Evolutionary conservation across 1,140 invertebrate species (phyloP), one percentile per base, ranked within the genome.

Genomic region (Drosophila simulans): DNA sequence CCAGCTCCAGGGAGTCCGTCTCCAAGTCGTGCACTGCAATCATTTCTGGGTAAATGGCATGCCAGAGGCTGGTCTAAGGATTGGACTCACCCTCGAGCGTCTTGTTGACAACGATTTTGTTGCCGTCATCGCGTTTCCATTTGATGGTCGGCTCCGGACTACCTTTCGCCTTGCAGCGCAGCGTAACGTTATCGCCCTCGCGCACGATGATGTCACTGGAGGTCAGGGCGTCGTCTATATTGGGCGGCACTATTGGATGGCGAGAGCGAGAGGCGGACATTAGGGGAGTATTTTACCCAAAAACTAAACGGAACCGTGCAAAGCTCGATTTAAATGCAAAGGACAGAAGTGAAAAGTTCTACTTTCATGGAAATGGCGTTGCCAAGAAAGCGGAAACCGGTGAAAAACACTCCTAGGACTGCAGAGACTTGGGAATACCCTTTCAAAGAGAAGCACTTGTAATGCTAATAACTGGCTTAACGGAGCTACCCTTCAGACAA

Each of bases 151-250:
- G 97, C 77, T 95, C 94, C 31, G 97, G 98, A 86, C 96, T 97
- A 88, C 98, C 97, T 80, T 96, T 96, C 64, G 97, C 97, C 91
- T 96, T 96, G 93, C 97, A 98, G 73, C 94, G 95, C 63, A 98
- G 93, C 11, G 95, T 97, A 54, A 98, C 97, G 93, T 98, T 98
- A 63, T 97, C 94, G 56, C 96, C 96, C 93, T 98, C 97, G 20
- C 97, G 94, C 20, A 98, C 97, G 79, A 98, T 97, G 35, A 97
- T 96, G 92, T 98, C 97, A 77, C 97, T 97, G 84, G 97, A 97
- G 90, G 97, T 97, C 90, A 97, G 94, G 34, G 96, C 95, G 93
- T 98, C 97, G 86, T 97, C 96, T 85, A 98, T 98, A 91, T 97
- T 97, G 20, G 97, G 97, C 13, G 97, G 97, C 78, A 98, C 97